Conservation (phyloP, 2,888 invertebrate genomes). For the Meiosimyza decipiens region DNA sequence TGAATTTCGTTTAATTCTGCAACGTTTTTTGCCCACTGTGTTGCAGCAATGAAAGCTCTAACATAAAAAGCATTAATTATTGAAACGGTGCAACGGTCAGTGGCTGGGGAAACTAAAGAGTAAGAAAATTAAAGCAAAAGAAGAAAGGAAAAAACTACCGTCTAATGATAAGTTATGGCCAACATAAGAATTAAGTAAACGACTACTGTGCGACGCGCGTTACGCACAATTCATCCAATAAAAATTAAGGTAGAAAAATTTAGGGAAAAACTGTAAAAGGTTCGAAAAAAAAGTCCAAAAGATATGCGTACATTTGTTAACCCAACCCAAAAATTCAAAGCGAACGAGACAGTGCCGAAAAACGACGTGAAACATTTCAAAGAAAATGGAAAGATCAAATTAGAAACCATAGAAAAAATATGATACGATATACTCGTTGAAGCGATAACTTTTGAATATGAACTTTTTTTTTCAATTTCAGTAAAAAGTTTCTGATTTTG, state of each 20-base stretch:
- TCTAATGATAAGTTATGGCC: slow-evolving; percentile 24
- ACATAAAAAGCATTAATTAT: neutral
- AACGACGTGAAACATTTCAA: neutral
- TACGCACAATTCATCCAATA: neutral
- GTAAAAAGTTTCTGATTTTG: neutral
- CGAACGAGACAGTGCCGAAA: neutral
- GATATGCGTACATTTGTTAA: slow-evolving; percentile 4
- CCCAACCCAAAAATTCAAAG: slow-evolving; percentile 25
- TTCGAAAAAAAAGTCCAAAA: slow-evolving; percentile 4
- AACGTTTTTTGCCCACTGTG: slow-evolving; percentile 6
- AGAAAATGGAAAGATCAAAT: neutral
- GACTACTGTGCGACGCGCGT: slow-evolving; percentile 26
- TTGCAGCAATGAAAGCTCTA: neutral
- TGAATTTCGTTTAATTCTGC: too few relatives aligned
- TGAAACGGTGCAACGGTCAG: neutral
- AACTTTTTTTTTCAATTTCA: slow-evolving; percentile 15
- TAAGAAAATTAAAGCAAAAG: too few relatives aligned
- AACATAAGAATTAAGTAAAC: slow-evolving; percentile 23
- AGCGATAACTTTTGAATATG: slow-evolving; percentile 11
- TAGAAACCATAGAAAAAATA: neutral
- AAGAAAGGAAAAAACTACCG: neutral
- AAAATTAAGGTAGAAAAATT: neutral
- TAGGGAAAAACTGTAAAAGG: slow-evolving; percentile 1
- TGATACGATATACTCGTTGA: neutral
- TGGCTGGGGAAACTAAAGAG: too few relatives aligned